Evolutionary conservation across 2,113 vertebrate genomes (phyloP).

Genomic region (Trematocara stigmaticum): DNA sequence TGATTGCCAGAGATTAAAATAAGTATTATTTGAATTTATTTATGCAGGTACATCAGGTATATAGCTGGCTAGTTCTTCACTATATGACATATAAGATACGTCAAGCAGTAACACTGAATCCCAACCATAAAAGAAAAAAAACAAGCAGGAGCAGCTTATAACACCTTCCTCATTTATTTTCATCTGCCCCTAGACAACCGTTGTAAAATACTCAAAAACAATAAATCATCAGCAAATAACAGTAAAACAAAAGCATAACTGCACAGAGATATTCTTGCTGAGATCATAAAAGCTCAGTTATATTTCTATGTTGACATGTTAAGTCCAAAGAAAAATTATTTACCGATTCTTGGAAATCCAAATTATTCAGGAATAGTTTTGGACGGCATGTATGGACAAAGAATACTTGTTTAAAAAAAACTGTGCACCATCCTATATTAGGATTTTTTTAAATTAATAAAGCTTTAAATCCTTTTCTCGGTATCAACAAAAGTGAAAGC

Average conservation of each 20-base stretch:
- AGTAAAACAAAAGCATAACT: not conserved
- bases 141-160: not conserved
- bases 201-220: not conserved
- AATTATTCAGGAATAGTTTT: not conserved
- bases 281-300: not conserved
- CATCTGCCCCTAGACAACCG: not conserved
- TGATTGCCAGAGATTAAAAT: not conserved
- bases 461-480: not conserved
- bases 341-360: accelerated
- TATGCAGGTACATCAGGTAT: not conserved
- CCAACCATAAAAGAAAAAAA: not conserved
- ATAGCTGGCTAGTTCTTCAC: not conserved
- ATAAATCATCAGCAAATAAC: not conserved
- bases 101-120: not conserved
- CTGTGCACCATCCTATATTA: not conserved
- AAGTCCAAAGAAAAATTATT: not conserved
- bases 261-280: not conserved
- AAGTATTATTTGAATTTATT: not conserved
- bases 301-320: not conserved
- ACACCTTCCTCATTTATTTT: not conserved
- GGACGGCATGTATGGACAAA: not conserved
- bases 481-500: not conserved
- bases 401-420: not conserved
- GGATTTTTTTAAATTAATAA: too few species aligned
- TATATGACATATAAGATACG: not conserved